Percentiles rank a stretch among this genome's conserved stretches.
Evolutionary conservation across 2,888 invertebrate genomes (phyloP).

Genomic region (Eudemis profundana): DNA sequence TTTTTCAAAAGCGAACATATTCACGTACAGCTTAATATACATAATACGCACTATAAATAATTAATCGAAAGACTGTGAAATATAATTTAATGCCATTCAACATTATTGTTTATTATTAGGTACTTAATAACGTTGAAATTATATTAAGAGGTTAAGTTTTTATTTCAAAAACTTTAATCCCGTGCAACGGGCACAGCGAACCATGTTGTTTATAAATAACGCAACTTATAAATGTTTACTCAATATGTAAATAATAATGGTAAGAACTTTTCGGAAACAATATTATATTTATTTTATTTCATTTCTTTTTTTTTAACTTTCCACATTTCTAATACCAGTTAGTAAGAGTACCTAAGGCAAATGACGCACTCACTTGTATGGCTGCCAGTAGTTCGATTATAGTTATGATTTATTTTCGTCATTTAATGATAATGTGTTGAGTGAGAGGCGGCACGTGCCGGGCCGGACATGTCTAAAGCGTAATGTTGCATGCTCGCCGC

Average conservation of each 20-base stretch:
- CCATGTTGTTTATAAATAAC: conserved; percentile 66
- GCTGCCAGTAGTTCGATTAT: conserved; percentile 40
- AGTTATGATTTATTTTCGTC: conserved; percentile 44
- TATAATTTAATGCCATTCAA: conserved; percentile 76
- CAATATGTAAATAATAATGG: conserved; percentile 78
- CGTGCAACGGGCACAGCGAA: conserved; percentile 52
- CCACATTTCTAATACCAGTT: conserved; percentile 45
- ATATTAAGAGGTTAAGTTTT: conserved; percentile 57
- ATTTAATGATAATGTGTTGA: conserved; percentile 45
- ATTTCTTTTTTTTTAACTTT: conserved; percentile 61
- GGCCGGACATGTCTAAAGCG: conserved; percentile 69
- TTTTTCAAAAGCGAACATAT: conserved; percentile 45
- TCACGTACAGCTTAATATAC: conserved; percentile 50
- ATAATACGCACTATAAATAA: conserved; percentile 60
- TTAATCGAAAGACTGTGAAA: conserved; percentile 77
- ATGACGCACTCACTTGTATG: conserved; percentile 73
- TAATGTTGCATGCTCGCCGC: conserved; percentile 78
- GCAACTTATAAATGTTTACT: conserved; percentile 66
- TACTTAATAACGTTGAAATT: conserved; percentile 61
- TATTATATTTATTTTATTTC: conserved; percentile 83
- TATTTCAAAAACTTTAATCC: conserved; percentile 54
- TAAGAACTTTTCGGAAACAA: conserved; percentile 69
- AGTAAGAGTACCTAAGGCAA: conserved; percentile 63
- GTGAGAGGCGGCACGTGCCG: conserved; percentile 47
- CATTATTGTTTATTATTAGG: conserved; percentile 59